Percentiles rank a stretch among this genome's conserved stretches.
Evolutionary conservation across 2,113 vertebrate genomes (phyloP).

Genomic region (Erythrocebus patas): DNA sequence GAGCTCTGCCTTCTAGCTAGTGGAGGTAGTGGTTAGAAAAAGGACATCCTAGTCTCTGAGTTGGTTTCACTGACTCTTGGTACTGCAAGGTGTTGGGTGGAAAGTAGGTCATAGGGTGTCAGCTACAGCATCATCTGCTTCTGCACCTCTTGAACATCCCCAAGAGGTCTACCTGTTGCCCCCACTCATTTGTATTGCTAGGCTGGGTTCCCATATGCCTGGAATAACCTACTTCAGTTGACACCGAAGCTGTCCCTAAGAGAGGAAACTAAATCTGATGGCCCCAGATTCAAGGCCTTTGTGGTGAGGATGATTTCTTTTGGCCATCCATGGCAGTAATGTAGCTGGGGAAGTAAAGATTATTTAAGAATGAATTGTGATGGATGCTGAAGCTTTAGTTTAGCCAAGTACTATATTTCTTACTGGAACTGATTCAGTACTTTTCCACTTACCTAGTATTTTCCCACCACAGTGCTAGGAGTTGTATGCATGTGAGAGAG

Average conservation of each 20-base stretch:
- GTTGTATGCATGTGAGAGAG: not conserved
- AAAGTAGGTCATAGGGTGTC: not conserved
- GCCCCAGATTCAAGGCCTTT: not conserved
- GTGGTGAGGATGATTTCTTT: not conserved
- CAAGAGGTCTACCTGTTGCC: not conserved
- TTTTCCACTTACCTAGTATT: not conserved
- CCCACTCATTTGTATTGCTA: not conserved
- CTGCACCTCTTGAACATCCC: not conserved
- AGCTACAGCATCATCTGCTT: not conserved
- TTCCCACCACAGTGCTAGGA: not conserved
- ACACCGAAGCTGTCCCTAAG: not conserved
- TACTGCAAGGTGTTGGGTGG: not conserved
- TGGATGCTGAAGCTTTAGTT: not conserved
- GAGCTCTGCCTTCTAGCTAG: not conserved
- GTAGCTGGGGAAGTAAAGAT: not conserved
- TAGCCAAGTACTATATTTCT: not conserved
- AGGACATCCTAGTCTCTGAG: not conserved
- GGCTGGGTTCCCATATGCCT: not conserved
- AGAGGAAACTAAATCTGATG: not conserved
- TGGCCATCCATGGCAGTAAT: not conserved
- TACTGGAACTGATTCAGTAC: not conserved
- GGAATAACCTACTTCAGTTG: not conserved
- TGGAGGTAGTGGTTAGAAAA: not conserved
- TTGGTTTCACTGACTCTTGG: not conserved
- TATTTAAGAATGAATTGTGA: not conserved